Percentiles rank a stretch among this genome's conserved stretches.
These are phyloP conservation scores for Sapajus apella DNA, from an alignment of 2,113 vertebrate genomes.

Conservation along the genomic window DNA sequence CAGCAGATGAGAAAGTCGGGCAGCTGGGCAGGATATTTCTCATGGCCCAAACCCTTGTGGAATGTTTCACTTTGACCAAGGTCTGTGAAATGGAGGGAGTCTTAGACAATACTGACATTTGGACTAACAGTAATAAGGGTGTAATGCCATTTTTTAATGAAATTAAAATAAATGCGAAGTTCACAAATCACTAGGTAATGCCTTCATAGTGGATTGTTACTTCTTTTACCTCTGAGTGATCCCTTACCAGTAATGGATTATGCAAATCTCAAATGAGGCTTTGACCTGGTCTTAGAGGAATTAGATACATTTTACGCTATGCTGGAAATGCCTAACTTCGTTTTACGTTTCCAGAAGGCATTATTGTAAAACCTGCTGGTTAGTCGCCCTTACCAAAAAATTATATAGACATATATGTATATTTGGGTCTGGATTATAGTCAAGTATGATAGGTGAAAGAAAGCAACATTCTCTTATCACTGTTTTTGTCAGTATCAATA, in stretches of 20 bases:
- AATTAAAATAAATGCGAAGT: slow-evolving; percentile 47
- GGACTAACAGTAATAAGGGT: background rate
- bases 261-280: slow-evolving; percentile 52
- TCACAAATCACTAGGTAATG: slow-evolving; percentile 45
- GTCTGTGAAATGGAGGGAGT: no score
- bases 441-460: slow-evolving; percentile 69
- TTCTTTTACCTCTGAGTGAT: slow-evolving; percentile 51
- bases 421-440: slow-evolving; percentile 54
- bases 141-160: slow-evolving; percentile 33
- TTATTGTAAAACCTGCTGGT: slow-evolving; percentile 66
- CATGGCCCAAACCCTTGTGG: no score
- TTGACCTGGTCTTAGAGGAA: slow-evolving; percentile 55
- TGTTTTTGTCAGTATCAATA: slow-evolving; percentile 68
- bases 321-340: slow-evolving; percentile 71
- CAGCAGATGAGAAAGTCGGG: no score
- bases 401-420: background rate
- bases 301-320: slow-evolving; percentile 56
- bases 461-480: slow-evolving; percentile 66
- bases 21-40: no score
- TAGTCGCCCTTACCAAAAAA: slow-evolving; percentile 16
- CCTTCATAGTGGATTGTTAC: slow-evolving; percentile 37
- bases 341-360: slow-evolving; percentile 68
- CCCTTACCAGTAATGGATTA: slow-evolving; percentile 62
- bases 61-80: no score
- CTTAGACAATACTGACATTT: no score